These are phyloP conservation scores for Schlechtendalia chinensis DNA, from an alignment of 1,140 invertebrate species.

Conservation along the genomic window DNA sequence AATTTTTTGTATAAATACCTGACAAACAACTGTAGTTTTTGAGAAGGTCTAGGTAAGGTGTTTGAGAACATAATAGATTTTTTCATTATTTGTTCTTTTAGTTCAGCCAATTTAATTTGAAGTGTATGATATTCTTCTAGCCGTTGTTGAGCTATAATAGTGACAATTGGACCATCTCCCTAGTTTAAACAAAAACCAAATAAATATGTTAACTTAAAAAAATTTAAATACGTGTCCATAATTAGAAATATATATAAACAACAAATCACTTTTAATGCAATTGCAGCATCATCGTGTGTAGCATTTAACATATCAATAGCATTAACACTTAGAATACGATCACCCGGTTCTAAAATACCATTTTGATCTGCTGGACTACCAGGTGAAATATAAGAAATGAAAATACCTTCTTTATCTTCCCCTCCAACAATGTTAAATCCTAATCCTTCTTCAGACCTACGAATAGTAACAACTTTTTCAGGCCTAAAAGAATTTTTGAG, in stretches of 20 bases:
- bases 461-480: constrained; percentile 36
- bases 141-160: constrained; percentile 88
- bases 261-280: constrained; percentile 61
- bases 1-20: too few relatives aligned
- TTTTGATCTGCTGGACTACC: constrained; percentile 93
- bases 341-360: constrained; percentile 83
- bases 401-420: constrained; percentile 97
- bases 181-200: constrained; percentile 55
- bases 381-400: constrained; percentile 94
- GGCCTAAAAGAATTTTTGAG: constrained; percentile 5
- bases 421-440: constrained; percentile 99
- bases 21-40: constrained; percentile 66
- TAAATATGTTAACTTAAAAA: not conserved
- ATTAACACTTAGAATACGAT: constrained; percentile 91
- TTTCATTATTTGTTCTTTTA: constrained; percentile 82
- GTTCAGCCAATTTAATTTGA: constrained; percentile 96
- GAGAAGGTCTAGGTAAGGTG: constrained; percentile 71
- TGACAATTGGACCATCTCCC: constrained; percentile 88
- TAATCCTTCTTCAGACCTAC: constrained; percentile 60
- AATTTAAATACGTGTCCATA: not conserved
- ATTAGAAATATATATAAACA: not conserved
- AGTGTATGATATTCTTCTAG: constrained; percentile 96
- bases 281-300: constrained; percentile 95
- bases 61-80: constrained; percentile 58
- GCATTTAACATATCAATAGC: constrained; percentile 82